Evolutionary conservation across 2,797 vertebrate species (phyloP), one percentile per base, ranked within the genome.

Genomic region (Squalus acanthias): DNA sequence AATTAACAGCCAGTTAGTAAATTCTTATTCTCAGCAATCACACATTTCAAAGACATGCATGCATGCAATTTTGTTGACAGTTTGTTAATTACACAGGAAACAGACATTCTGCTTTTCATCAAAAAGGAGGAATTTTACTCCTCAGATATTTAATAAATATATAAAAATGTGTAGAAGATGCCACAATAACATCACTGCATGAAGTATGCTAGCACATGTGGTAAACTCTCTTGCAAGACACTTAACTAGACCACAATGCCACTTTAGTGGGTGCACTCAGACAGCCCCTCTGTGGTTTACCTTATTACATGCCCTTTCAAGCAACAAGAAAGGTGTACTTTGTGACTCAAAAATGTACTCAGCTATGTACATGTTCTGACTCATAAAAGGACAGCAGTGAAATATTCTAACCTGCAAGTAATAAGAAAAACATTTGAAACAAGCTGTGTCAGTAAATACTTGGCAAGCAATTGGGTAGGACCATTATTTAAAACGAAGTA

Each of bases 301-400:
- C 46, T 95, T 95, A 76, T 76, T 95, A 17, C 50, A 29, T 95
- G 72, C 29, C 70, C 29, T 76, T 95, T 95, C 53, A 95, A 24
- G 94, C 94, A 95, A 33, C 50, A 76, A 74, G 94, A 91, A 60
- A 33, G 76, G 26, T 76, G 50, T 72, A 76, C 94, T 60, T 29
- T 53, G 39, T 33, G 94, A n/a, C 24, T 60, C 94, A 95, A 72
- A 95, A 95, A n/a, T 76, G 57, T 95, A 74, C 50, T 95, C 94
- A 76, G 70, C 26, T 95, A 95, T 60, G 70, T 76, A 95, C 70
- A 95, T 60, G 70, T 95, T 95, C 50, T 95, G 72, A 95, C 70
- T 95, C 70, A 33, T 9, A 15, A 95, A 95, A 74, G 94, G 70
- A n/a, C 0, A 8, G 39, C 50, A 17, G 12, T 17, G 53, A 95